Evolutionary conservation across 2,888 invertebrate species (phyloP).

Genomic region (Cheilosia variabilis): DNA sequence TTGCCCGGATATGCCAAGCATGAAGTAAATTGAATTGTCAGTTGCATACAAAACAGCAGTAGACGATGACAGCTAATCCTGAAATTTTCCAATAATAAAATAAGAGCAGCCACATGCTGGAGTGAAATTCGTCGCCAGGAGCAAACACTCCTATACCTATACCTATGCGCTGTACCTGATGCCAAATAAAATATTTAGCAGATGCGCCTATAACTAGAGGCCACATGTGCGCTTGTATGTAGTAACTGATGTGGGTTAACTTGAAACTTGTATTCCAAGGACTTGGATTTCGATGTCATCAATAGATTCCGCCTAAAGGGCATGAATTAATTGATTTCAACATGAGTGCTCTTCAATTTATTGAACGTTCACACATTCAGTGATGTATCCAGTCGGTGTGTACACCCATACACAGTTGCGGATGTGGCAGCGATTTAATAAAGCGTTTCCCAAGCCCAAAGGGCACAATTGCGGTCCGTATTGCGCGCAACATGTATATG

Average conservation of each 20-base stretch:
- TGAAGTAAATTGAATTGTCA: slow-evolving; percentile 22
- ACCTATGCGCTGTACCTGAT: neutral
- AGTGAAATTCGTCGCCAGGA: neutral
- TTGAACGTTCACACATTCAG: neutral
- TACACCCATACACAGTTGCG: neutral
- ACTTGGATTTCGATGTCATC: slow-evolving; percentile 7
- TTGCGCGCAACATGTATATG: slow-evolving; percentile 5
- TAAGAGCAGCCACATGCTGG: neutral
- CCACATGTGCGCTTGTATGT: neutral
- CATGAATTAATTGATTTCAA: slow-evolving; percentile 26
- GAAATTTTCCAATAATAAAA: slow-evolving; percentile 10
- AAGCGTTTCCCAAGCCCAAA: slow-evolving; percentile 13
- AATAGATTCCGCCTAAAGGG: slow-evolving; percentile 10
- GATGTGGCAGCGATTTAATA: slow-evolving; percentile 7
- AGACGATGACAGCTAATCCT: slow-evolving; percentile 12
- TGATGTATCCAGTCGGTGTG: too few species aligned
- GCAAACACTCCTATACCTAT: neutral
- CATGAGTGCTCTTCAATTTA: slow-evolving; percentile 6
- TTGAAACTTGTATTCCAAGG: neutral
- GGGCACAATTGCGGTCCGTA: slow-evolving; percentile 21
- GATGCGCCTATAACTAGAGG: neutral
- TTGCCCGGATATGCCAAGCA: neutral
- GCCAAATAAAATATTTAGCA: slow-evolving; percentile 5
- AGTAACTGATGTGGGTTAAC: neutral
- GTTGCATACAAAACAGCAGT: slow-evolving; percentile 1